phyloP scores from a whole-genome alignment of 2,113 vertebrate species.

The Microcebus jonahi region DNA sequence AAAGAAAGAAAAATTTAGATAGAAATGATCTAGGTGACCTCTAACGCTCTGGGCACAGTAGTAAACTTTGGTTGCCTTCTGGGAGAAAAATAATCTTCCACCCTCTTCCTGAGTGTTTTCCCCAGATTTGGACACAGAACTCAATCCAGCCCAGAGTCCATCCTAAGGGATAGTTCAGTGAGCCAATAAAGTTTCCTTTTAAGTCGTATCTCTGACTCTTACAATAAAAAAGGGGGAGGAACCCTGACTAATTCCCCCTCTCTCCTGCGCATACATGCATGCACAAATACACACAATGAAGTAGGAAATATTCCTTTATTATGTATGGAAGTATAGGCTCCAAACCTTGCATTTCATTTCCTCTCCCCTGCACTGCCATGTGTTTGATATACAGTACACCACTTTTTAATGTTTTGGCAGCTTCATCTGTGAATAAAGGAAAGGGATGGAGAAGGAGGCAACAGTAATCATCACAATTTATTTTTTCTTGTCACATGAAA shows the following conservation, averaged over 20 bases:
- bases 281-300: not conserved
- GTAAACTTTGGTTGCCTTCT: not conserved
- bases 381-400: not conserved
- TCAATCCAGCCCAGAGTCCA: not conserved
- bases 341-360: not conserved
- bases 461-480: not conserved
- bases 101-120: not conserved
- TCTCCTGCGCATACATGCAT: not conserved
- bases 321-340: not conserved
- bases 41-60: not conserved
- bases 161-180: not conserved
- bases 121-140: not conserved
- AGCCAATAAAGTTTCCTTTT: not conserved
- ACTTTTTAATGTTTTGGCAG: not conserved
- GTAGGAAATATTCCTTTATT: not conserved
- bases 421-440: not conserved
- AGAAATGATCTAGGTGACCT: not conserved
- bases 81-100: not conserved
- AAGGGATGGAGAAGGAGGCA: not conserved
- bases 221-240: not conserved
- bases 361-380: not conserved
- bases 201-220: not conserved
- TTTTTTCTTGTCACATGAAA: slow-evolving; percentile 38
- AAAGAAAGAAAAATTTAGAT: not conserved
- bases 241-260: not conserved